A percentile compares a stretch with the other conserved stretches of the same genome.
Evolutionary conservation across 2,113 vertebrate genomes (phyloP).

Genomic region (Cololabis saira): DNA sequence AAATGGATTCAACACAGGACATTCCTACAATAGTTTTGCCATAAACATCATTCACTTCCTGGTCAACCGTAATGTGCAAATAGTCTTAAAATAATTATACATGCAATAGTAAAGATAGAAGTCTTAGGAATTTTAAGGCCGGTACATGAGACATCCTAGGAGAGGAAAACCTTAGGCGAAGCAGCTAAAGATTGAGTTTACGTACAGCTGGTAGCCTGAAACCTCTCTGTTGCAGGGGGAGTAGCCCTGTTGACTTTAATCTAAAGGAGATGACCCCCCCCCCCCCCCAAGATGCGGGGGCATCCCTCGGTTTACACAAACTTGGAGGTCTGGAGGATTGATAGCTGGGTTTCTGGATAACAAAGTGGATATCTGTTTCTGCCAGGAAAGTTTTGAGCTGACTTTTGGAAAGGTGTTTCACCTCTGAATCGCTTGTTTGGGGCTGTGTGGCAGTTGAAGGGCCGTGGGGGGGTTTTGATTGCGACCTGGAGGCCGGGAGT

Average conservation of each 20-base stretch:
- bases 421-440: conserved; percentile 17
- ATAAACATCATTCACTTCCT: conserved; percentile 71
- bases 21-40: conserved; percentile 70
- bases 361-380: conserved; percentile 18
- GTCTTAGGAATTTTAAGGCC: conserved; percentile 79
- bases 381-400: background rate
- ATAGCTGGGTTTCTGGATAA: conserved; percentile 7
- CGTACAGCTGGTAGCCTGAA: conserved; percentile 69
- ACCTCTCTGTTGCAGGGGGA: conserved; percentile 58
- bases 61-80: conserved; percentile 83
- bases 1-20: conserved; percentile 67
- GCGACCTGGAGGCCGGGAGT: conserved; percentile 15
- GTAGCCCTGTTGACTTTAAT: conserved; percentile 65
- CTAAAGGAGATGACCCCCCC: conserved; percentile 20
- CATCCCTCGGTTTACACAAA: conserved; percentile 19
- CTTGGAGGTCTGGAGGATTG: conserved; percentile 29
- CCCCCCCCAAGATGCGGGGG: background rate
- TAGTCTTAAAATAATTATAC: conserved; percentile 80
- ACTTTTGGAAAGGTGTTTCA: conserved; percentile 12
- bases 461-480: conserved; percentile 9
- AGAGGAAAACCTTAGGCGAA: conserved; percentile 70
- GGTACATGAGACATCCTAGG: conserved; percentile 76
- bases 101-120: conserved; percentile 82
- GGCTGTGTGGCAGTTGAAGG: conserved; percentile 7
- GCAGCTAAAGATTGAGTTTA: conserved; percentile 71